These are phyloP conservation scores for Morbakka virulenta DNA, from an alignment of 30 jellyfish, hydroid and myxozoan genomes.

Conservation along the genomic window DNA sequence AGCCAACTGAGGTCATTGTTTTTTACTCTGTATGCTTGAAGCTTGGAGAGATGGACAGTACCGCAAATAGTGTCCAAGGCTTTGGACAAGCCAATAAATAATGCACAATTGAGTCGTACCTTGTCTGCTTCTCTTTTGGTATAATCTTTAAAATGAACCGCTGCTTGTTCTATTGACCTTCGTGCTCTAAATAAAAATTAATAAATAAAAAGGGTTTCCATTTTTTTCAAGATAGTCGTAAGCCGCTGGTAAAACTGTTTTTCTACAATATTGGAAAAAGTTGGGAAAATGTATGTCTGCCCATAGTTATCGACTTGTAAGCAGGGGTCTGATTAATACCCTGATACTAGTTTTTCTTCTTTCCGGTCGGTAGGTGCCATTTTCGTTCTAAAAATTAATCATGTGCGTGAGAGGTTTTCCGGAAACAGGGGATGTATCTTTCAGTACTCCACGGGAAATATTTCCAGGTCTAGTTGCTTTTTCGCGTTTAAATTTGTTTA, in stretches of 20 bases:
- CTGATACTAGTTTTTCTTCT: too few relatives aligned
- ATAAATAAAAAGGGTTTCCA: neutral
- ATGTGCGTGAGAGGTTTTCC: slow-evolving; percentile 20
- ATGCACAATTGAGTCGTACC: slow-evolving; percentile 47
- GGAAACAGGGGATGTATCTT: slow-evolving; percentile 18
- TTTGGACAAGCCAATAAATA: slow-evolving; percentile 12
- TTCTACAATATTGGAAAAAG: slow-evolving; percentile 44
- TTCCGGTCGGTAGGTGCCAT: slow-evolving; percentile 25
- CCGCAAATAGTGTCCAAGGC: slow-evolving; percentile 39
- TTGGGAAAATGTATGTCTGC: slow-evolving; percentile 41
- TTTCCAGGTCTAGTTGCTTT: slow-evolving; percentile 25
- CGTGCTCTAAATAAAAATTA: slow-evolving; percentile 39
- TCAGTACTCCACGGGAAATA: slow-evolving; percentile 18
- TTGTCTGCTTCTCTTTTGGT: slow-evolving; percentile 41
- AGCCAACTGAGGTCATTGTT: slow-evolving; percentile 24
- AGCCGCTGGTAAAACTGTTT: slow-evolving; percentile 32
- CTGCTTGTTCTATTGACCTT: neutral
- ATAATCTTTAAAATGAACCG: slow-evolving; percentile 13
- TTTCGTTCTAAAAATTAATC: slow-evolving; percentile 6
- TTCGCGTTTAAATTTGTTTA: slow-evolving; percentile 12
- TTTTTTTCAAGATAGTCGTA: slow-evolving; percentile 35
- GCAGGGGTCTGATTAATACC: neutral
- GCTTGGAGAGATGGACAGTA: slow-evolving; percentile 37
- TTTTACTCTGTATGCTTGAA: slow-evolving; percentile 24
- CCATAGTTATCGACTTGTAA: slow-evolving; percentile 21